Evolutionary conservation across 2,888 invertebrate genomes (phyloP).

Genomic region (Sycophila texana): DNA sequence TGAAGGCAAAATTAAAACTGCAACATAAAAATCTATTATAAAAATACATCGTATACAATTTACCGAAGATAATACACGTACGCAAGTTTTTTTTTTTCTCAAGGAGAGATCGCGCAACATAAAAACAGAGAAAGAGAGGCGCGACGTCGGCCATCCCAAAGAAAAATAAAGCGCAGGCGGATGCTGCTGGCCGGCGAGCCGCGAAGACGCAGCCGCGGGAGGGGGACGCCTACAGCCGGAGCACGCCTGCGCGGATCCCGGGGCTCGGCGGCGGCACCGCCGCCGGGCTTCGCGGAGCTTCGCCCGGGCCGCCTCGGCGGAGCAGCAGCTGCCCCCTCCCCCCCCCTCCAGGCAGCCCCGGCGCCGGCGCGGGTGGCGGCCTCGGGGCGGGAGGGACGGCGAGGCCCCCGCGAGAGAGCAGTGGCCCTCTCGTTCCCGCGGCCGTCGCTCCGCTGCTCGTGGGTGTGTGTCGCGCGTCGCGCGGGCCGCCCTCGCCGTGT

Average conservation of each 20-base stretch:
- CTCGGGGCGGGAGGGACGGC: slow-evolving; percentile 22
- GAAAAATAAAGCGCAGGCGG: slow-evolving; percentile 28
- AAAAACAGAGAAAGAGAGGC: no score
- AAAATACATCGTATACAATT: no score
- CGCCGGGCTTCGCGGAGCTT: slow-evolving; percentile 71
- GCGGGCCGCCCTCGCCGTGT: not conserved
- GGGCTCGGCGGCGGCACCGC: slow-evolving; percentile 74
- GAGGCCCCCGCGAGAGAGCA: not conserved
- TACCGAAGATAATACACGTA: no score
- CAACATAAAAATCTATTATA: no score
- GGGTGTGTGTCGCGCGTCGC: not conserved
- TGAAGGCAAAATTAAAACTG: no score
- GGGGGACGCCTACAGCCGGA: slow-evolving; percentile 63
- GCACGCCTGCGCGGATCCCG: slow-evolving; percentile 75
- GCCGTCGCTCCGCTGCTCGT: no score
- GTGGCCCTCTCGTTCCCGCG: slow-evolving; percentile 1
- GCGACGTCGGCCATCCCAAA: not conserved
- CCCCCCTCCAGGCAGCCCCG: slow-evolving; percentile 3
- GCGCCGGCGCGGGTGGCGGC: slow-evolving; percentile 4
- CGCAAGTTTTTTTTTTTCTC: no score
- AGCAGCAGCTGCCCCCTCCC: slow-evolving; percentile 39
- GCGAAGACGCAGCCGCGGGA: slow-evolving; percentile 63
- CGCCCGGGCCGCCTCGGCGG: slow-evolving; percentile 69
- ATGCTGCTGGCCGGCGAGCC: slow-evolving; percentile 32
- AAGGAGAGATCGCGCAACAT: no score